phyloP scores from a whole-genome alignment of 2,797 vertebrate genomes.

The Lates japonicus region DNA sequence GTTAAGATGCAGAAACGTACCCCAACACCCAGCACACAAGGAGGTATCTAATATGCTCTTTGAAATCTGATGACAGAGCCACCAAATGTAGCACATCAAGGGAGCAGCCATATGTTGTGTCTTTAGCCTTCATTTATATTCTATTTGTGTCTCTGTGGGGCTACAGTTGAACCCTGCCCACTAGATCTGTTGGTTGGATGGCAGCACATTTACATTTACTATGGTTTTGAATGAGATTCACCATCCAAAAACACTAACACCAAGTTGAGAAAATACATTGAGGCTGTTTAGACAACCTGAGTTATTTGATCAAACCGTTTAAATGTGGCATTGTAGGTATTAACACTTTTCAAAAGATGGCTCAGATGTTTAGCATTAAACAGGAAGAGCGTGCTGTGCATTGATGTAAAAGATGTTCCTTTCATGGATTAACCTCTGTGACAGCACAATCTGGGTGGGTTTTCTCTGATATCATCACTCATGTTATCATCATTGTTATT shows the following conservation, averaged over 20 bases:
- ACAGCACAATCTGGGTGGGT: conserved; percentile 37
- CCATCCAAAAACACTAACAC: not conserved
- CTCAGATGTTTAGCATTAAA: conserved; percentile 36
- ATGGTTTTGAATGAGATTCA: conserved; percentile 39
- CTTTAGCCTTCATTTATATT: conserved; percentile 81
- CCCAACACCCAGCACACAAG: conserved; percentile 46
- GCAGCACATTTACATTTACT: conserved; percentile 56
- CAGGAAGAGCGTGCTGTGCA: conserved; percentile 1
- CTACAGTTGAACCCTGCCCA: conserved; percentile 65
- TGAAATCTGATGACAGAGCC: conserved; percentile 71
- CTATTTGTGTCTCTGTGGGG: conserved; percentile 71
- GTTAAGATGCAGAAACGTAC: conserved; percentile 55
- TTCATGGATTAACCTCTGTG: conserved; percentile 64
- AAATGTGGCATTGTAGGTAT: not conserved
- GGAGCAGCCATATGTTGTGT: conserved; percentile 78
- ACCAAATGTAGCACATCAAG: conserved; percentile 77
- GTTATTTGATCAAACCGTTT: conserved; percentile 39
- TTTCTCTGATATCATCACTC: conserved; percentile 42
- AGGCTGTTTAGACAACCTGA: conserved; percentile 36
- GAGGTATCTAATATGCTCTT: conserved; percentile 76
- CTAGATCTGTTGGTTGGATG: conserved; percentile 44
- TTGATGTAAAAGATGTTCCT: conserved; percentile 56
- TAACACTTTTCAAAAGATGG: conserved; percentile 12
- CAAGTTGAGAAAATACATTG: conserved; percentile 33
- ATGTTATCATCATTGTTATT: conserved; percentile 61